Conservation (phyloP, 2,797 vertebrate genomes). For the Crypturellus tataupa region DNA sequence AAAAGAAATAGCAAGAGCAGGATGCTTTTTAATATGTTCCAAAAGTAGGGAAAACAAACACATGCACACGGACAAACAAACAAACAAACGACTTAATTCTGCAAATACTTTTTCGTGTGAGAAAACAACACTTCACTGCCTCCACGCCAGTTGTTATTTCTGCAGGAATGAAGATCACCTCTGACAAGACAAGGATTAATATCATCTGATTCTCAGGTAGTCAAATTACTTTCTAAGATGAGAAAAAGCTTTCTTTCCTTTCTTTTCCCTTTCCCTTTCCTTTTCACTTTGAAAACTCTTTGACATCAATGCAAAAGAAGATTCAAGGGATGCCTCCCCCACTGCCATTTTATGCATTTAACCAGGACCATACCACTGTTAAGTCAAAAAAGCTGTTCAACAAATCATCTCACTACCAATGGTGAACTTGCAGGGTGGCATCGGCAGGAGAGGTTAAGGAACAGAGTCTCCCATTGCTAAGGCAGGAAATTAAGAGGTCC, state of each 20-base stretch:
- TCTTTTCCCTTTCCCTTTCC: neutral
- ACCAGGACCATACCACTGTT: fast-evolving
- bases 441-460: neutral
- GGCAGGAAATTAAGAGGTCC: neutral
- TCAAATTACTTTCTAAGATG: neutral
- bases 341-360: fast-evolving
- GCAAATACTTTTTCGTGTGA: constrained; percentile 11
- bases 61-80: neutral
- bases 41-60: constrained; percentile 64
- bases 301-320: neutral
- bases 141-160: neutral
- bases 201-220: neutral
- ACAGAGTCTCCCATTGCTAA: neutral
- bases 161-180: neutral
- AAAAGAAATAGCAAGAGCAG: constrained; percentile 67
- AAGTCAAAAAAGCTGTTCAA: neutral
- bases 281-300: neutral
- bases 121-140: neutral
- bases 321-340: fast-evolving
- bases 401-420: neutral
- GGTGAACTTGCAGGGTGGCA: neutral
- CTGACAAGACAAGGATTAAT: neutral
- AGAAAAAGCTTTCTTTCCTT: neutral
- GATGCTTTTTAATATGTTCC: constrained; percentile 68
- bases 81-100: neutral